Base-by-base conservation (phyloP, 2,797 vertebrate genomes). In the Malacoraja senta region DNA sequence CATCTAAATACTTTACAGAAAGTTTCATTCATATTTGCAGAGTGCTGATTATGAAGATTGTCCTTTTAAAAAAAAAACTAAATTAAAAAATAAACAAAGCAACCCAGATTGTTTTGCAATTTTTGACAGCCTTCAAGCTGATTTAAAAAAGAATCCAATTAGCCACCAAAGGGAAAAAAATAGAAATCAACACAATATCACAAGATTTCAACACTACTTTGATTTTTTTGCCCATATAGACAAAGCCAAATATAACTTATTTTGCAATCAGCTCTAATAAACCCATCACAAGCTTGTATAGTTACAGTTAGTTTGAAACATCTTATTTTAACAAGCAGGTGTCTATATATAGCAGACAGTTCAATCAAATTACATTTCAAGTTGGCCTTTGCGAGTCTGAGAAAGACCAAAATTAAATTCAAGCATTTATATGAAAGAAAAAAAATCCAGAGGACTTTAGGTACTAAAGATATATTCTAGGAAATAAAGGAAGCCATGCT, bases 21-120 rank as follows among this genome's bases (percentile, higher is more conserved):
- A 96, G 96, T 96, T 97, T 98, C 96, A 97, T 98, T 98, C 97
- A 97, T 97, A 97, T 97, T 97, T 97, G 97, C 96, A 96, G 97
- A 98, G 97, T 97, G 97, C 97, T 98, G 97, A 97, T 97, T 95
- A 97, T 95, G 95, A 96, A 96, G 93, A 93, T 95, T 93, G 95
- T 95, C 95, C 94, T 79, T 95, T 83, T n/a, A n/a, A 0, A 80
- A 94, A 96, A 94, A 97, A 74, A 53, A 72, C 53, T 10, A 58
- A 79, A 86, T 86, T 35, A 72, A 91, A 96, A 97, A 97, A 96
- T 53, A 97, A 95, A 95, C 95, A 95, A 96, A 98, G 96, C 96
- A 97, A 97, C 96, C 97, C 97, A 97, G 96, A 95, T 96, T 94
- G 95, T 95, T 96, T 91, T 74, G 71, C 71, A 10, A 74, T 72